Evolutionary conservation across 2,797 vertebrate species (phyloP).

Genomic region (Cheracebus regulus): DNA sequence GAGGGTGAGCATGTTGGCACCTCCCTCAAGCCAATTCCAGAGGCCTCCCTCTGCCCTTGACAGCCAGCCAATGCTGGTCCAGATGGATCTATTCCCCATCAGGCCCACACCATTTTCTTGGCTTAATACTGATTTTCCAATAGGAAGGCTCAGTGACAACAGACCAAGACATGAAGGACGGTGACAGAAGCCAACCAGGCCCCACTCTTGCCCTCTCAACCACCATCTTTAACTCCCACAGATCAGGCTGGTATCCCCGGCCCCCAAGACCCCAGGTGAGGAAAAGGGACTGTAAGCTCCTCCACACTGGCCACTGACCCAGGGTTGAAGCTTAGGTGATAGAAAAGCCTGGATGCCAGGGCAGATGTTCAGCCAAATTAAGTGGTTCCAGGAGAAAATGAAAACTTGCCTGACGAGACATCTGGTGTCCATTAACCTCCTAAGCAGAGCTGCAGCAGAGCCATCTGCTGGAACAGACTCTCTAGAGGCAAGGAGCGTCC

Average conservation of each 20-base stretch:
- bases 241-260: accelerated
- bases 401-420: constrained; percentile 4
- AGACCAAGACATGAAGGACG: constrained; percentile 63
- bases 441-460: constrained; percentile 11
- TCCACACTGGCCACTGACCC: accelerated
- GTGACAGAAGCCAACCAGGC: neutral
- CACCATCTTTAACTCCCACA: neutral
- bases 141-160: constrained; percentile 68
- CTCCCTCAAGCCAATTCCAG: neutral
- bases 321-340: constrained; percentile 31
- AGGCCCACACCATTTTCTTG: constrained; percentile 78
- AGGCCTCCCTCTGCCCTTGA: neutral
- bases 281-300: neutral
- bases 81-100: constrained; percentile 80
- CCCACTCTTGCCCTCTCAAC: neutral
- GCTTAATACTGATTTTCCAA: constrained; percentile 78
- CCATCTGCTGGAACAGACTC: constrained; percentile 51
- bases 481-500: neutral
- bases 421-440: neutral
- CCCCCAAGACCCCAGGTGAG: neutral
- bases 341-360: constrained; percentile 34
- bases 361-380: constrained; percentile 68
- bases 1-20: neutral
- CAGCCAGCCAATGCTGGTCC: constrained; percentile 55
- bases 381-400: constrained; percentile 29